Evolutionary conservation across 2,888 invertebrate genomes (phyloP).

Genomic region (Nineta flava): DNA sequence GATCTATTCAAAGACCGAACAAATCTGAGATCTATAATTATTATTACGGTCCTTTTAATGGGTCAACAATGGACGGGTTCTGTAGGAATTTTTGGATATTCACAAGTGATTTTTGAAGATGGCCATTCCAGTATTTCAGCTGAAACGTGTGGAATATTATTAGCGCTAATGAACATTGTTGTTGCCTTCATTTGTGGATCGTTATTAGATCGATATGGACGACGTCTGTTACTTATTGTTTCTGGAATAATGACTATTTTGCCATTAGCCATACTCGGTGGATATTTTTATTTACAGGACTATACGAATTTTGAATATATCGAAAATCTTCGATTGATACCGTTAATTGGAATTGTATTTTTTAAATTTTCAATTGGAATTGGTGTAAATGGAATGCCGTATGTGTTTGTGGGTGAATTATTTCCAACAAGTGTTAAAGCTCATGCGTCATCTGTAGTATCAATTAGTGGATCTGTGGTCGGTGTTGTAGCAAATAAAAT

Average conservation of each 20-base stretch:
- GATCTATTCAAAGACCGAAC: constrained; percentile 13
- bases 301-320: constrained; percentile 16
- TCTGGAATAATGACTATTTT: constrained; percentile 24
- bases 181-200: constrained; percentile 34
- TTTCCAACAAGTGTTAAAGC: constrained; percentile 31
- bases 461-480: constrained; percentile 25
- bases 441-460: constrained; percentile 29
- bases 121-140: constrained; percentile 22
- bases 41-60: constrained; percentile 34
- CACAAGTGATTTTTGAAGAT: constrained; percentile 26
- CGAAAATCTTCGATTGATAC: constrained; percentile 22
- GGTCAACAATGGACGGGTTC: constrained; percentile 33
- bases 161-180: constrained; percentile 30
- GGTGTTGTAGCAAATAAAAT: constrained; percentile 25
- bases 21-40: constrained; percentile 40
- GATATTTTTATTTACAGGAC: constrained; percentile 23
- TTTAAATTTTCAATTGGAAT: constrained; percentile 26
- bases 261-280: constrained; percentile 19
- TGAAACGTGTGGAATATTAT: background rate
- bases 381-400: constrained; percentile 28
- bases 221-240: constrained; percentile 27
- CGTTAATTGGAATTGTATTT: constrained; percentile 22
- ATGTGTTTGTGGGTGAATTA: constrained; percentile 27
- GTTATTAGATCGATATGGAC: constrained; percentile 32
- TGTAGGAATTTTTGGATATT: constrained; percentile 37